A percentile compares a stretch with the other conserved stretches of the same genome.
Conservation (phyloP, 2,888 invertebrate genomes). For the Resseliella maxima region DNA sequence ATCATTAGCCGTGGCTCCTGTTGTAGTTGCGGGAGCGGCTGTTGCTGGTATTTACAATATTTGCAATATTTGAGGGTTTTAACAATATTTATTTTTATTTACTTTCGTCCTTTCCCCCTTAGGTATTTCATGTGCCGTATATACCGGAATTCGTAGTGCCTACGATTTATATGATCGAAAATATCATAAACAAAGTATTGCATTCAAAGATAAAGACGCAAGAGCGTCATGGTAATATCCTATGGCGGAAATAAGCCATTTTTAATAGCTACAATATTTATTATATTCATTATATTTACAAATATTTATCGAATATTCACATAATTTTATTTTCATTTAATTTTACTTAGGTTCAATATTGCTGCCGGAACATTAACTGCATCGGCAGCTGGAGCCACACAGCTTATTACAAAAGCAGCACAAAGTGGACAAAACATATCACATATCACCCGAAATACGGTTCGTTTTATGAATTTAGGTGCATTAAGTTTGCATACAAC, state of each 20-base stretch:
- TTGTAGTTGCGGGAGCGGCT: slow-evolving; percentile 60
- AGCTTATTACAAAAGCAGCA: slow-evolving; percentile 61
- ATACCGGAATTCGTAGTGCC: slow-evolving; percentile 62
- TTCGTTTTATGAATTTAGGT: slow-evolving; percentile 28
- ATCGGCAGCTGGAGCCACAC: slow-evolving; percentile 63
- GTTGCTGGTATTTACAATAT: no score
- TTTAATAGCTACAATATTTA: no score
- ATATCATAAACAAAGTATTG: slow-evolving; percentile 64
- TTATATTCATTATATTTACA: no score
- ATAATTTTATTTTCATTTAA: no score
- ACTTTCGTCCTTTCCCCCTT: no score
- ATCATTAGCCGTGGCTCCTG: slow-evolving; percentile 62
- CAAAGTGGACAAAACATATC: slow-evolving; percentile 60
- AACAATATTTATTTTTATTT: no score
- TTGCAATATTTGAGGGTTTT: no score
- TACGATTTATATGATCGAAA: slow-evolving; percentile 62
- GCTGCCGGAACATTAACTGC: slow-evolving; percentile 59
- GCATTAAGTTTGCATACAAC: slow-evolving; percentile 32
- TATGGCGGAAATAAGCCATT: no score
- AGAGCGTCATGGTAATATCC: slow-evolving; percentile 64
- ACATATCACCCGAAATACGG: slow-evolving; percentile 25
- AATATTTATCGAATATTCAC: no score
- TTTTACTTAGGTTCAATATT: no score
- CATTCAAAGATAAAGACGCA: slow-evolving; percentile 62
- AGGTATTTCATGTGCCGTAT: slow-evolving; percentile 62